phyloP scores from a whole-genome alignment of 1,140 invertebrate genomes.

The Pogonognathellus flavescens region DNA sequence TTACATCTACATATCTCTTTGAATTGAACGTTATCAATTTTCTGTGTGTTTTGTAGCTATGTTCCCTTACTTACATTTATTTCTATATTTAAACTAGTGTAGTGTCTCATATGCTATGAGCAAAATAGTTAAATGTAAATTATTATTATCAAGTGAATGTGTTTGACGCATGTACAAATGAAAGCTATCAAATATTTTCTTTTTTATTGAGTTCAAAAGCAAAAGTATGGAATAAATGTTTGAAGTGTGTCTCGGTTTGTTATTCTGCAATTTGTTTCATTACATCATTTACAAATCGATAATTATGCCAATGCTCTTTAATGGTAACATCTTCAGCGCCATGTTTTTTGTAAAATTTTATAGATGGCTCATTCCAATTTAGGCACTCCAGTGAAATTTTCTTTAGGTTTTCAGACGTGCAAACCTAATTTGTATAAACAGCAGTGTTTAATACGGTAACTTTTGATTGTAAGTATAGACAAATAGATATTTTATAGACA shows the following conservation, averaged over 20 bases:
- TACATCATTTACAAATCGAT: not conserved
- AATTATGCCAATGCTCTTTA: not conserved
- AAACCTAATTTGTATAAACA: slow-evolving; percentile 72
- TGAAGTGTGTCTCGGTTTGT: not conserved
- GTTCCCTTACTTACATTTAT: not conserved
- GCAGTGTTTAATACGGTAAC: not conserved
- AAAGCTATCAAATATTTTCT: not conserved
- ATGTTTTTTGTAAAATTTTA: slow-evolving; percentile 77
- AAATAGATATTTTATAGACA: too few species aligned
- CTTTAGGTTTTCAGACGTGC: slow-evolving; percentile 72
- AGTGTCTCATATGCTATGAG: not conserved
- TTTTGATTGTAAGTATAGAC: too few species aligned
- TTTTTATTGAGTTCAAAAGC: slow-evolving; percentile 14
- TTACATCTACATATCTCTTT: too few species aligned
- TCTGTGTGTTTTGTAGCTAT: too few species aligned
- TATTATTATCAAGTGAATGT: not conserved
- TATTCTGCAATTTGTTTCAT: slow-evolving; percentile 2
- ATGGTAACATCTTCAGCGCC: not conserved
- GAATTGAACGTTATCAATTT: too few species aligned
- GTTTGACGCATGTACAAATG: slow-evolving; percentile 23
- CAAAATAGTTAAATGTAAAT: not conserved
- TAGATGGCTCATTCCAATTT: slow-evolving; percentile 83
- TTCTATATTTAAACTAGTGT: not conserved
- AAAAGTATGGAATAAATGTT: not conserved
- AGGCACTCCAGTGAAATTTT: slow-evolving; percentile 83